A percentile compares a stretch with the other conserved stretches of the same genome.
phyloP scores from a whole-genome alignment of 2,888 invertebrate genomes.

The Griposia aprilina region DNA sequence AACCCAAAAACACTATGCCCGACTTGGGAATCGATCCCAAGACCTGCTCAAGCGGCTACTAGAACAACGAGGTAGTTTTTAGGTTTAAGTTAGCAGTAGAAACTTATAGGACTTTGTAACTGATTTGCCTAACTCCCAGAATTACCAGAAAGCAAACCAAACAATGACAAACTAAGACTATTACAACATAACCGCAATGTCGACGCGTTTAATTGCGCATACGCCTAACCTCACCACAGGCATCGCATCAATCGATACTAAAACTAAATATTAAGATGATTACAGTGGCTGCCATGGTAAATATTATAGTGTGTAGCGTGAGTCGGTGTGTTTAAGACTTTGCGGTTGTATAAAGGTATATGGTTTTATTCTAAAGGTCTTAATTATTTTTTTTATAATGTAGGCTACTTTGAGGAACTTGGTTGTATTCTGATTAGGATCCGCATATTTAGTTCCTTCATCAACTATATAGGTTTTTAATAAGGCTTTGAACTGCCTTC shows the following conservation, averaged over 20 bases:
- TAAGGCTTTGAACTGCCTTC: not conserved
- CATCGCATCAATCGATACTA: constrained; percentile 47
- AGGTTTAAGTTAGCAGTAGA: not conserved
- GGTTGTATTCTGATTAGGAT: not conserved
- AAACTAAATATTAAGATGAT: constrained; percentile 46
- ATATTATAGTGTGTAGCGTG: constrained; percentile 13
- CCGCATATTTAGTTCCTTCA: not conserved
- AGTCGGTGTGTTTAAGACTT: not conserved
- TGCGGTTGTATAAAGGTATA: constrained; percentile 10
- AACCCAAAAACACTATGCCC: no score
- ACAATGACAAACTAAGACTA: constrained; percentile 34
- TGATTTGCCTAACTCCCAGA: not conserved
- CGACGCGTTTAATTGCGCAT: constrained; percentile 14
- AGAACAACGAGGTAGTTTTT: not conserved
- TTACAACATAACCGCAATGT: constrained; percentile 51
- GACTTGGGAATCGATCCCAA: no score
- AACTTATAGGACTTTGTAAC: not conserved
- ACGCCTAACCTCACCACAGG: constrained; percentile 35
- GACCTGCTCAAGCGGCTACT: no score
- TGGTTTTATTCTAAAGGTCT: not conserved
- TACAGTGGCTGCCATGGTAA: constrained; percentile 2
- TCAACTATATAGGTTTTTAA: not conserved
- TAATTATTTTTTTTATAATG: not conserved
- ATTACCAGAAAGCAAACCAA: constrained; percentile 18
- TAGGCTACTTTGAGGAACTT: not conserved